These are phyloP conservation scores for Andrena dorsata DNA, from an alignment of 2,888 invertebrate genomes.

Conservation along the genomic window DNA sequence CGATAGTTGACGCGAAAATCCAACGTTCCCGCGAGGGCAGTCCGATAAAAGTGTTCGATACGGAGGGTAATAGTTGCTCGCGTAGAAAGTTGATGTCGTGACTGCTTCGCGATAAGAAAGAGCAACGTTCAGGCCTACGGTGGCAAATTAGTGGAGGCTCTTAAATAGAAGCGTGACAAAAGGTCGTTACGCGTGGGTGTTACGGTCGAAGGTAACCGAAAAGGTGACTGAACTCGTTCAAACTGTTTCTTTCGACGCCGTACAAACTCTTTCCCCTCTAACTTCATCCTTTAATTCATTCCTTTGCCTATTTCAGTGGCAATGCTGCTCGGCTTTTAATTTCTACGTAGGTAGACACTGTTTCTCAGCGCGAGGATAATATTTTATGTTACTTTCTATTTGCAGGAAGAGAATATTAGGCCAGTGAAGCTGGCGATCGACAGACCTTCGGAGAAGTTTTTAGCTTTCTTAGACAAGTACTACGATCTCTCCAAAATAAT, in stretches of 20 bases:
- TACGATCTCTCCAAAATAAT: constrained; percentile 89
- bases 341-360: too few species aligned
- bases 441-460: constrained; percentile 95
- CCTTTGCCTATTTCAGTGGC: neutral
- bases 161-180: constrained; percentile 65
- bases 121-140: neutral
- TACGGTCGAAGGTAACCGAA: constrained; percentile 60
- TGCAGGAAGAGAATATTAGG: constrained; percentile 88
- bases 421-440: constrained; percentile 95
- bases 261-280: too few species aligned
- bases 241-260: constrained; percentile 43
- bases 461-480: constrained; percentile 94
- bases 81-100: neutral
- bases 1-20: neutral
- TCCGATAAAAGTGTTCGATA: neutral
- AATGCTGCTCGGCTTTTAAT: too few species aligned
- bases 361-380: neutral
- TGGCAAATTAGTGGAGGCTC: constrained; percentile 46
- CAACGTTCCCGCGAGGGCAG: neutral
- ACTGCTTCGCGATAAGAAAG: constrained; percentile 29
- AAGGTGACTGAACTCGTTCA: constrained; percentile 71
- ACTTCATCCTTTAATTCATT: neutral
- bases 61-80: neutral
- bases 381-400: constrained; percentile 74
- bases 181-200: constrained; percentile 67